Evolutionary conservation across 2,888 invertebrate genomes (phyloP).

Genomic region (Rhagium mordax): DNA sequence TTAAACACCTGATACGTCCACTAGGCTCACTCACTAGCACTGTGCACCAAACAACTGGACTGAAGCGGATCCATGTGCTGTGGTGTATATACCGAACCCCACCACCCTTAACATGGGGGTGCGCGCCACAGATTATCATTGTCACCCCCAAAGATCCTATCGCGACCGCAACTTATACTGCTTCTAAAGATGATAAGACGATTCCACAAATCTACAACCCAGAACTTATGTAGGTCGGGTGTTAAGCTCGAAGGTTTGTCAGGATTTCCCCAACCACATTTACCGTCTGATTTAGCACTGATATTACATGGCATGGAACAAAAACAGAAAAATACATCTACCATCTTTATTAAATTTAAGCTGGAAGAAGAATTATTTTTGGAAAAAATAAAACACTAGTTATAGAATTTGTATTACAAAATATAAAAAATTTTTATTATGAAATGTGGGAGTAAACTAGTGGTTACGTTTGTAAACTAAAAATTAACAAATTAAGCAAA

Average conservation of each 20-base stretch:
- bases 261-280: neutral
- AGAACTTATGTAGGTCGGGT: conserved; percentile 22
- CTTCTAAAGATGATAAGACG: conserved; percentile 26
- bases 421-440: too few species aligned
- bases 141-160: conserved; percentile 36
- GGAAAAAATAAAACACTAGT: too few species aligned
- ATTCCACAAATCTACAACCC: conserved; percentile 22
- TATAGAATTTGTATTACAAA: too few species aligned
- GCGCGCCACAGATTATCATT: conserved; percentile 57
- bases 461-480: too few species aligned
- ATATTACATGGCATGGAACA: too few species aligned
- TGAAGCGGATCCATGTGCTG: conserved; percentile 58
- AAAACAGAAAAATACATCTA: too few species aligned
- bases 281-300: neutral
- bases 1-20: conserved; percentile 58
- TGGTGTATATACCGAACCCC: conserved; percentile 62
- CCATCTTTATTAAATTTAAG: too few species aligned
- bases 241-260: conserved; percentile 7
- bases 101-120: conserved; percentile 56
- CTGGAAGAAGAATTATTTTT: too few species aligned
- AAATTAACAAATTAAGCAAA: too few species aligned
- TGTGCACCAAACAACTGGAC: conserved; percentile 51
- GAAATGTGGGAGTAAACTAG: too few species aligned
- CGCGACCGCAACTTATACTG: conserved; percentile 16
- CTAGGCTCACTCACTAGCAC: conserved; percentile 57